Evolutionary conservation across 2,888 invertebrate species (phyloP).

Genomic region (Drosophila demipolita): DNA sequence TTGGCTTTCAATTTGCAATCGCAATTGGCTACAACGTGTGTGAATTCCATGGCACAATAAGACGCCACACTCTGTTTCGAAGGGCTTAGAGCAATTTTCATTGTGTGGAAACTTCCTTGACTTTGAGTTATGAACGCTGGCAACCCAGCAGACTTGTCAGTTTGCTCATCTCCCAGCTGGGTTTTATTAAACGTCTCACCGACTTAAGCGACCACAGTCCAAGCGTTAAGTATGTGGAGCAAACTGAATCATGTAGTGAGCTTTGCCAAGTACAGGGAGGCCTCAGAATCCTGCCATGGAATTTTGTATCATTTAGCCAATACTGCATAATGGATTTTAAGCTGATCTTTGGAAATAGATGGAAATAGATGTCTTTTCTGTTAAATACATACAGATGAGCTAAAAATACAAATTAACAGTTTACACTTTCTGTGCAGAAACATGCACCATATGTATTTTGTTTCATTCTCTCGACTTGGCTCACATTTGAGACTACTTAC

Average conservation of each 20-base stretch:
- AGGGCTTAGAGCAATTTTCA: conserved; percentile 36
- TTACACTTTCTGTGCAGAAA: neutral
- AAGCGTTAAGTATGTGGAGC: neutral
- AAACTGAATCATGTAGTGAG: neutral
- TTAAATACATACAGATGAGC: neutral
- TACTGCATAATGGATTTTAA: neutral
- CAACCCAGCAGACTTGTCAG: conserved; percentile 16
- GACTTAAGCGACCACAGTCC: conserved; percentile 12
- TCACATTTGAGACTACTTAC: neutral
- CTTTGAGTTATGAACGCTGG: conserved; percentile 23
- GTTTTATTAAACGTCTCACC: conserved; percentile 39
- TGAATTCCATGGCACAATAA: conserved; percentile 47
- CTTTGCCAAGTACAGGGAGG: neutral
- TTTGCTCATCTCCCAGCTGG: conserved; percentile 12
- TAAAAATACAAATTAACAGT: neutral
- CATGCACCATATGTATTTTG: neutral
- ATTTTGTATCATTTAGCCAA: neutral
- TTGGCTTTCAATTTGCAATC: conserved; percentile 68
- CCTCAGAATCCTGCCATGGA: neutral
- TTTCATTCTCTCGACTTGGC: neutral
- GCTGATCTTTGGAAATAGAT: neutral
- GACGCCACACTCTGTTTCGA: conserved; percentile 7
- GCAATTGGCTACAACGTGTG: conserved; percentile 47
- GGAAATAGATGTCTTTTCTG: neutral
- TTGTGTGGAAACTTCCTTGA: conserved; percentile 26